A percentile compares a stretch with the other conserved stretches of the same genome.
phyloP scores from a whole-genome alignment of 2,888 invertebrate species.

The Byasa hedistus region DNA sequence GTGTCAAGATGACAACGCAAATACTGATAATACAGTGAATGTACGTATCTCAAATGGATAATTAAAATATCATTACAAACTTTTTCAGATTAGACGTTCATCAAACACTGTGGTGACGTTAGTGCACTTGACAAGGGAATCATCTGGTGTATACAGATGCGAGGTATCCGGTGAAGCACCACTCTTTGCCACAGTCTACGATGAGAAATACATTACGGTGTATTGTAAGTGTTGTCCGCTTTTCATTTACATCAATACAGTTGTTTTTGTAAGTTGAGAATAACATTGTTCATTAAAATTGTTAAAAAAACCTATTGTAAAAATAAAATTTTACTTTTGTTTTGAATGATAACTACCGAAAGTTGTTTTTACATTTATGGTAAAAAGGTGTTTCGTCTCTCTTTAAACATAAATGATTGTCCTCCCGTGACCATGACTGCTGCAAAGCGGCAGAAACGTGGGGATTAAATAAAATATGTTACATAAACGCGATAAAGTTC shows the following conservation, averaged over 20 bases:
- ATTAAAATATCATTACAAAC: background rate
- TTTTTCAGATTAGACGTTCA: constrained; percentile 79
- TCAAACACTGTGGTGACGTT: constrained; percentile 80
- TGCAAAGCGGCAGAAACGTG: no score
- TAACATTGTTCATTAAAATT: background rate
- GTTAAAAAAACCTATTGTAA: no score
- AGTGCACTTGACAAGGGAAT: constrained; percentile 65
- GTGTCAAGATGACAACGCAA: background rate
- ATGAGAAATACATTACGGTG: constrained; percentile 65
- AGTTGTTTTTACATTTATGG: no score
- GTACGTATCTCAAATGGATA: background rate
- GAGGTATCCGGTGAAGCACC: constrained; percentile 80
- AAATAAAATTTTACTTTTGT: no score
- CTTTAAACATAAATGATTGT: no score
- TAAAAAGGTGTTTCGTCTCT: no score
- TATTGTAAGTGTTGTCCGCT: constrained; percentile 61
- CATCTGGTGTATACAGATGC: constrained; percentile 76
- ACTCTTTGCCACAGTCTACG: constrained; percentile 63
- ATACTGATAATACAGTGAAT: background rate
- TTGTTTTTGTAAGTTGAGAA: no score
- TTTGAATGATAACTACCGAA: no score
- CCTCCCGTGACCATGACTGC: no score
- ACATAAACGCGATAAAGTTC: no score
- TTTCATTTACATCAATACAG: no score
- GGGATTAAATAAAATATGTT: no score